These are phyloP conservation scores for Nomada goodeniana DNA, from an alignment of 2,888 invertebrate genomes.

Conservation along the genomic window DNA sequence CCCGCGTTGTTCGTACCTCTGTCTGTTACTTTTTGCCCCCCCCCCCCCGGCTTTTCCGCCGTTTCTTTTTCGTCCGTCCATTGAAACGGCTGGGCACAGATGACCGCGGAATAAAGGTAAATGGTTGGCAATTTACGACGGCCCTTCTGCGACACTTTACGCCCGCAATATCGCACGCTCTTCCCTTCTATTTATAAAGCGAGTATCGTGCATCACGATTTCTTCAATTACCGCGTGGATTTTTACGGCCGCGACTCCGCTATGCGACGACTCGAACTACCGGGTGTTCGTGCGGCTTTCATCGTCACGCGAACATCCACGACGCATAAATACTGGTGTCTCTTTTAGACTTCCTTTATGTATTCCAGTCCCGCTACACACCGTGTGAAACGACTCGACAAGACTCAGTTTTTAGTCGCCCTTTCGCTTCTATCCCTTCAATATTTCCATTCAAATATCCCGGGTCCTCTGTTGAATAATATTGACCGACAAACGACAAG, in stretches of 20 bases:
- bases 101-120: conserved; percentile 28
- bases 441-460: too few species aligned
- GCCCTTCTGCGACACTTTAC: conserved; percentile 31
- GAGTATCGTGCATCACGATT: conserved; percentile 47
- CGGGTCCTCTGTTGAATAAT: too few species aligned
- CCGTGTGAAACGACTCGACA: not conserved
- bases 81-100: not conserved
- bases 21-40: not conserved
- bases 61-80: not conserved
- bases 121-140: conserved; percentile 40
- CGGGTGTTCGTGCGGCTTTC: conserved; percentile 17
- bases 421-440: too few species aligned
- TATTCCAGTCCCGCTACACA: not conserved
- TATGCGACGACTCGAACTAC: not conserved
- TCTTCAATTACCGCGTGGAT: conserved; percentile 36
- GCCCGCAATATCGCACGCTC: conserved; percentile 30
- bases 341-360: not conserved
- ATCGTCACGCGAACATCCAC: not conserved
- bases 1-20: not conserved
- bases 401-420: too few species aligned
- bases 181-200: conserved; percentile 36
- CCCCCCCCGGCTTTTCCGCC: too few species aligned
- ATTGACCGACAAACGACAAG: too few species aligned
- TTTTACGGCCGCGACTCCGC: conserved; percentile 18
- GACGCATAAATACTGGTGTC: not conserved